Percentiles rank a stretch among this genome's conserved stretches.
phyloP scores from a whole-genome alignment of 2,113 vertebrate genomes.

The Sminthopsis crassicaudata region DNA sequence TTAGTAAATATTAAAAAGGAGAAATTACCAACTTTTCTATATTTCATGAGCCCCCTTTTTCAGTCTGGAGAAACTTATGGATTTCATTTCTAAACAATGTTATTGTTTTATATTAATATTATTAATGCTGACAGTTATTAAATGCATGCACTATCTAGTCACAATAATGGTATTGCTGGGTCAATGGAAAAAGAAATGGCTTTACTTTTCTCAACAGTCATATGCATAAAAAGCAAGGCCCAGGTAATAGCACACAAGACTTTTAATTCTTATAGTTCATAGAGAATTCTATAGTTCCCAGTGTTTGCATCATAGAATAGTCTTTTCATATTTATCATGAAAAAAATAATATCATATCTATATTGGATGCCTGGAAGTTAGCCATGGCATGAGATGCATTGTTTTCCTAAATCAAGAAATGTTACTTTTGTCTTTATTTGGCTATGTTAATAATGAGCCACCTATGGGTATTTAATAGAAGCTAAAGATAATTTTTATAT shows the following conservation, averaged over 20 bases:
- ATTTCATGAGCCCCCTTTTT: not conserved
- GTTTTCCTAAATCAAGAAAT: slow-evolving; percentile 90
- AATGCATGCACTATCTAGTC: not conserved
- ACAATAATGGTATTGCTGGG: not conserved
- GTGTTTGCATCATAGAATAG: slow-evolving; percentile 70
- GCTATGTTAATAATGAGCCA: slow-evolving; percentile 75
- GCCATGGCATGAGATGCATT: slow-evolving; percentile 85
- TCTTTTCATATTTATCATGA: slow-evolving; percentile 81
- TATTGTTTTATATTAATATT: not conserved
- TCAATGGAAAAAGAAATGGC: too few relatives aligned
- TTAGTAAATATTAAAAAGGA: not conserved
- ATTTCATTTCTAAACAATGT: not conserved
- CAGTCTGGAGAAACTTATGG: not conserved
- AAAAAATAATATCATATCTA: slow-evolving; percentile 85
- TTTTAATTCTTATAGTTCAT: slow-evolving; percentile 71
- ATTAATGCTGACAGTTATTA: too few relatives aligned
- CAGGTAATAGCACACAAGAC: slow-evolving; percentile 47
- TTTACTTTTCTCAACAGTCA: slow-evolving; percentile 58
- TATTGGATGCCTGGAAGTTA: slow-evolving; percentile 84
- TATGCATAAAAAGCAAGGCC: not conserved
- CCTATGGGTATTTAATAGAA: not conserved
- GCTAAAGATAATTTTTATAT: not conserved
- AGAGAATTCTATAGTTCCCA: slow-evolving; percentile 55
- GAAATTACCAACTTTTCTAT: not conserved
- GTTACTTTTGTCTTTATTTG: slow-evolving; percentile 87